These are phyloP conservation scores for Azemiops feae DNA, from an alignment of 2,113 vertebrate species.

Conservation along the genomic window DNA sequence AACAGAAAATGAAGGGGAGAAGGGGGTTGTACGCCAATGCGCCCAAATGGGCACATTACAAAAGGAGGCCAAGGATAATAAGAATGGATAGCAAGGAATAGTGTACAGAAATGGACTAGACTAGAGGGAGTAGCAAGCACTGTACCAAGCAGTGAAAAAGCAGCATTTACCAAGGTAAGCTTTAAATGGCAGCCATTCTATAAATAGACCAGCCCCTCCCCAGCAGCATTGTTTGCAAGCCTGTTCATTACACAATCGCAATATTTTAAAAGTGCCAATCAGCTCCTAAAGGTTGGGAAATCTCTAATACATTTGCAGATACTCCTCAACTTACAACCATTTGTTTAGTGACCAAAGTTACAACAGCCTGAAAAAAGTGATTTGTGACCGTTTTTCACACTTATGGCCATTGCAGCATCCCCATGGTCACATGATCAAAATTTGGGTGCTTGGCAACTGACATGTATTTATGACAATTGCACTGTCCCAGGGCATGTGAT, in stretches of 20 bases:
- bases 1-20: neutral
- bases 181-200: neutral
- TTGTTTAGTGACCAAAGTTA: neutral
- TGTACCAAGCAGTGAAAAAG: neutral
- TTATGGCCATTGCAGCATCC: neutral
- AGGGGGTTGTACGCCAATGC: neutral
- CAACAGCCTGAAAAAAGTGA: neutral
- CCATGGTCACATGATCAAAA: neutral
- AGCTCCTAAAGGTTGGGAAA: neutral
- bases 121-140: neutral
- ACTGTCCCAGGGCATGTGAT: neutral
- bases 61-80: neutral
- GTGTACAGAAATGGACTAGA: neutral
- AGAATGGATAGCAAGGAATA: neutral
- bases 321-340: neutral
- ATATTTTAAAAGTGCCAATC: neutral
- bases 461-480: neutral
- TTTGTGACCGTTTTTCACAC: neutral
- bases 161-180: neutral
- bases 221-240: neutral
- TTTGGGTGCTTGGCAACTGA: neutral
- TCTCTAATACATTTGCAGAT: neutral
- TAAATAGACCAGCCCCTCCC: neutral
- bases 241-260: neutral
- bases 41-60: neutral